Base-by-base conservation (phyloP, 1,140 invertebrate genomes). In the Eulimnadia texana region DNA sequence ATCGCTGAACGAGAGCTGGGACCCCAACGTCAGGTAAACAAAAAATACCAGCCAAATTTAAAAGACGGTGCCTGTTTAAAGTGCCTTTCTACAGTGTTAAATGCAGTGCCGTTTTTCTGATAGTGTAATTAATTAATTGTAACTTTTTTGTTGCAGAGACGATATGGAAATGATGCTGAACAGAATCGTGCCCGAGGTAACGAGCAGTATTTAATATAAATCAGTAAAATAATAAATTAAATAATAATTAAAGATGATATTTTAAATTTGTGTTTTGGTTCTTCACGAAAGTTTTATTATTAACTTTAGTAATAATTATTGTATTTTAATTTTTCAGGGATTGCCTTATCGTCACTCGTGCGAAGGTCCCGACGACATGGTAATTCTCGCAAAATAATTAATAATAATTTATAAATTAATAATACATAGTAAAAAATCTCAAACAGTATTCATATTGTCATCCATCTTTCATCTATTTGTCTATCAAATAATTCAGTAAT, bases 141-240 rank as follows among this genome's bases (percentile, higher is more conserved):
- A 16, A 9, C 29, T 54, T 10, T 55, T 3, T 51, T 62, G 63
- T 67, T 61, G 62, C 66, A 73, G 90, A 76, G 90, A 93, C 72
- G 93, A 97, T 72, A 94, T 95, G 89, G 92, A 96, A 79, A 96
- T 93, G 90, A 95, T 96, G 88, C 80, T 97, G 72, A 94, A 95
- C 77, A 94, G 93, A 85, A 90, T 96, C 76, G 89, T 96, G 78
- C 93, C 93, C 76, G 93, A 97, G 76, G 80, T 81, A 74, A n/a
- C n/a, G n/a, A n/a, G n/a, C n/a, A n/a, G n/a, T n/a, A n/a, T n/a
- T n/a, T n/a, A n/a, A n/a, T n/a, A n/a, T n/a, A n/a, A n/a, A n/a
- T n/a, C n/a, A n/a, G n/a, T n/a, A n/a, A n/a, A n/a, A n/a, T n/a
- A n/a, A n/a, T n/a, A n/a, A n/a, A n/a, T n/a, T n/a, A n/a, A n/a